phyloP scores from a whole-genome alignment of 2,113 vertebrate species.

The Microcebus ravelobensis region DNA sequence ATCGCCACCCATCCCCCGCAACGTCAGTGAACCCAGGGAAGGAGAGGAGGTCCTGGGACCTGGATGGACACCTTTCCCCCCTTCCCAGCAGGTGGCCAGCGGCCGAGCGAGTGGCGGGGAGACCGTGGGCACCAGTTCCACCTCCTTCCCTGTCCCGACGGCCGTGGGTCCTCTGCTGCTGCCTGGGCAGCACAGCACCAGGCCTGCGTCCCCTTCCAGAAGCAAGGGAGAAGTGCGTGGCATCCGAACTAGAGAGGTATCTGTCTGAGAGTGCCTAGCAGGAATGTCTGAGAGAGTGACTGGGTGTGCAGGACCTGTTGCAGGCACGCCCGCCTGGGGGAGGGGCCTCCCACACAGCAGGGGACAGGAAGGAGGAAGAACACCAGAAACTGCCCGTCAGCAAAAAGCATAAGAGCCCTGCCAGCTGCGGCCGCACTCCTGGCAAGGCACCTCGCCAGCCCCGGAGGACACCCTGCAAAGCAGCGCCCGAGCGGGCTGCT shows the following conservation, averaged over 20 bases:
- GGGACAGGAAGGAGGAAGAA: not conserved
- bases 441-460: not conserved
- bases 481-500: fast-evolving
- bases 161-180: not conserved
- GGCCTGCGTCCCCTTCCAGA: slow-evolving; percentile 51
- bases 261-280: slow-evolving; percentile 77
- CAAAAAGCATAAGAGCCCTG: not conserved
- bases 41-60: not conserved
- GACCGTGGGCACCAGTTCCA: not conserved
- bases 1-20: not conserved
- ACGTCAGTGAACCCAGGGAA: not conserved
- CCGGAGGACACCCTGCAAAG: not conserved
- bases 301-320: not conserved
- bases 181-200: not conserved
- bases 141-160: not conserved
- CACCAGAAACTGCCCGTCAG: not conserved
- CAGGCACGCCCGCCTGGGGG: not conserved
- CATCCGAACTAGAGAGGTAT: slow-evolving; percentile 78
- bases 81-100: not conserved
- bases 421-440: not conserved
- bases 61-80: not conserved
- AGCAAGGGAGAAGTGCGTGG: slow-evolving; percentile 71
- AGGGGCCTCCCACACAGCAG: not conserved
- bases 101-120: not conserved
- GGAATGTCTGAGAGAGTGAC: slow-evolving; percentile 86